These are phyloP conservation scores for Tupiocoris notatus DNA, from an alignment of 2,888 invertebrate genomes.

Conservation along the genomic window DNA sequence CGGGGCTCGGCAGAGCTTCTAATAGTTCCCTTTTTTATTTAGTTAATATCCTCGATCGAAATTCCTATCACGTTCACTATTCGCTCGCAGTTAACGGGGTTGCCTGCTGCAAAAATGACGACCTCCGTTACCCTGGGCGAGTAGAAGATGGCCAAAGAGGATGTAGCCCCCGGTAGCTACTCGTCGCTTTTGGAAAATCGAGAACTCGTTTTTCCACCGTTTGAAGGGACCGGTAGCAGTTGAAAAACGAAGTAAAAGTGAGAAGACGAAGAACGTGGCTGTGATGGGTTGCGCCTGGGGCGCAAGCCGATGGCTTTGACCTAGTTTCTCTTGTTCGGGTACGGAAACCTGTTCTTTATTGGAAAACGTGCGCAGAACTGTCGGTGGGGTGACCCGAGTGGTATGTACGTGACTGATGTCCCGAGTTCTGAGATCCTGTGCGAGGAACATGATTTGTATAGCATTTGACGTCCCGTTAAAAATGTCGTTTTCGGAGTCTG, in stretches of 20 bases:
- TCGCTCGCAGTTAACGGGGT: slow-evolving; percentile 19
- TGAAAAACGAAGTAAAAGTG: background rate
- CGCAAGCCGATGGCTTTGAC: slow-evolving; percentile 9
- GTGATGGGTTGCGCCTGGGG: background rate
- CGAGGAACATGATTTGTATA: too few species aligned
- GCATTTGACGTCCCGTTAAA: too few species aligned
- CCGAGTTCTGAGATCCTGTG: too few species aligned
- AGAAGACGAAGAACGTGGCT: background rate
- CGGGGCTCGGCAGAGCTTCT: background rate
- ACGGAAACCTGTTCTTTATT: slow-evolving; percentile 24
- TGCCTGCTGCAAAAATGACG: background rate
- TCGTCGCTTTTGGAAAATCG: too few species aligned
- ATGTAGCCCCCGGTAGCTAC: too few species aligned
- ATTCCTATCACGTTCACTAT: slow-evolving; percentile 11
- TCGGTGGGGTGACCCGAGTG: too few species aligned
- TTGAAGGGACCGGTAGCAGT: background rate
- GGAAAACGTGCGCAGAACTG: background rate
- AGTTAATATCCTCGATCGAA: background rate
- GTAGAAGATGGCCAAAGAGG: too few species aligned
- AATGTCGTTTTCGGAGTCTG: too few species aligned
- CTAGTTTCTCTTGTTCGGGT: slow-evolving; percentile 6
- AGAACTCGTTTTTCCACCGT: background rate
- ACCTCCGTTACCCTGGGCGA: background rate
- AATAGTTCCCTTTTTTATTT: background rate
- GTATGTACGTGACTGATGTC: too few species aligned